Evolutionary conservation across 2,113 vertebrate genomes (phyloP).

Genomic region (Odocoileus virginianus): DNA sequence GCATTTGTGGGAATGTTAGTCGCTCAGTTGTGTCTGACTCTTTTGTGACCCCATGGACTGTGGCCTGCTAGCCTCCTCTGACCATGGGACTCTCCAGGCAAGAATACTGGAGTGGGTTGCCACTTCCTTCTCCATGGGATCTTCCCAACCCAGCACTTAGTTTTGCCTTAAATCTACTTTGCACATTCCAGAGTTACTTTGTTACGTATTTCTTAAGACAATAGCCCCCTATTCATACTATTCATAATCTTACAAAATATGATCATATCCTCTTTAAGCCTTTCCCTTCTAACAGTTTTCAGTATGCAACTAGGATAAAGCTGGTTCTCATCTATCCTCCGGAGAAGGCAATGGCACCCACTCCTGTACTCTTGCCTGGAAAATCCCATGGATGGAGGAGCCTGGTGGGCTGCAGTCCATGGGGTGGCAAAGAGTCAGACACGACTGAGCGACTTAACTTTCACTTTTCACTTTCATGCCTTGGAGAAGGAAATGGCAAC

Average conservation of each 20-base stretch:
- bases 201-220: background rate
- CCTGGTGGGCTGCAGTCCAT: no score
- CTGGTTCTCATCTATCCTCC: background rate
- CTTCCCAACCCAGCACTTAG: background rate
- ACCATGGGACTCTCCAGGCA: background rate
- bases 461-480: no score
- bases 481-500: no score
- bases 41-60: background rate
- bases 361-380: no score
- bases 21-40: background rate
- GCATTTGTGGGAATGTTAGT: background rate
- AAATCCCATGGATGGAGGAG: no score
- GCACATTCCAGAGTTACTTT: background rate
- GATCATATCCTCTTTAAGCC: background rate
- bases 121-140: background rate
- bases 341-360: no score
- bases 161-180: background rate
- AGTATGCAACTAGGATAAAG: background rate
- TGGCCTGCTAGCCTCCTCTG: background rate
- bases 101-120: background rate
- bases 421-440: no score
- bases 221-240: background rate
- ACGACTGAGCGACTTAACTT: no score
- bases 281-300: background rate
- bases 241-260: background rate